Base-by-base conservation (phyloP, 2,888 invertebrate species). In the Clusia tigrina region DNA sequence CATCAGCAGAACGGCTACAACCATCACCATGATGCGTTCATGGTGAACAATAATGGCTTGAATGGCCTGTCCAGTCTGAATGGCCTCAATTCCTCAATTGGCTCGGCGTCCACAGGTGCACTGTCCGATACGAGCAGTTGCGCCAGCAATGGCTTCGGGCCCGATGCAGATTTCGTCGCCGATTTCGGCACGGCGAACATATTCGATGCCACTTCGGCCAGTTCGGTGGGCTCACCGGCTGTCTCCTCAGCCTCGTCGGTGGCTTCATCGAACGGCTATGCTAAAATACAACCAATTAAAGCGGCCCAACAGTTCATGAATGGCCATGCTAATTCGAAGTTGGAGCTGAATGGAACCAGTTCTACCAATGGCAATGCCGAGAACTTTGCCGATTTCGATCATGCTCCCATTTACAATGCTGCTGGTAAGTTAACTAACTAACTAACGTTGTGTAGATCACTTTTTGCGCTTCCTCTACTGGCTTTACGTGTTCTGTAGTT, bases 101-200 rank as follows among this genome's bases (percentile, higher is more conserved):
- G 74, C 3, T 77, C 70, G 65, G 77, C 82, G 9, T 80, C 80
- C 3, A 80, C 78, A 3, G 79, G 78, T 2, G 77, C 80, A 6
- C 73, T 80, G 0, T 80, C 81, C 2, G 81, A 82, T 20, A 81
- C 81, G 1, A 81, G 81, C 70, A 82, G 80, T 67, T 80, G 79
- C 64, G 74, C 82, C 58, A 81, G 80, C 68, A 82, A 82, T 67
- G 82, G 80, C 18, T 84, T 83, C 63, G 82, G 82, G 12, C 79
- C 82, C 9, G 83, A 84, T 61, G 88, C 81, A 2, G 84, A 84
- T 60, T 91, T 91, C 82, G 88, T 89, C 72, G 91, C 90, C 71
- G 90, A 91, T 82, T 91, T 91, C 79, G 88, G 89, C 70, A 87
- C 88, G 66, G 90, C 91, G 66, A 88, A 89, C 78, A 90, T 91